Evolutionary conservation across 2,113 vertebrate genomes (phyloP), one percentile per base, ranked within the genome.

Genomic region (Sapajus apella): DNA sequence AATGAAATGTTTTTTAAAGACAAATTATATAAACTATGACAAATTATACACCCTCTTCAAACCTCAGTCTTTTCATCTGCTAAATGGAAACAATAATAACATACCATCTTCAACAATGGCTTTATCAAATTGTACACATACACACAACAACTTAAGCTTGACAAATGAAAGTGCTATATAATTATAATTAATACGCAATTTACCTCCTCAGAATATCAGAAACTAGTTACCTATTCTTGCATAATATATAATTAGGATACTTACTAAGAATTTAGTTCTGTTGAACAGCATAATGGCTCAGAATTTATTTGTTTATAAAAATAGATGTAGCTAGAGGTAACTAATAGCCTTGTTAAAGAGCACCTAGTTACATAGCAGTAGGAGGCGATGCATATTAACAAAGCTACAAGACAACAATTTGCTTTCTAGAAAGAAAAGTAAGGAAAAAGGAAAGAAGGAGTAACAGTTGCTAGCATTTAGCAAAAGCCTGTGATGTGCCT

Each of bases 261-360:
- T 94, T 92, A 96, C n/a, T 95, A 96, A 97, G 68, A 92, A 96
- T 95, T 96, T 96, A 96, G 55, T 87, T 96, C 68, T 72, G 52
- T 84, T 95, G 93, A 64, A 37, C 17, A 70, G 18, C 68, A 92
- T 93, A 93, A 96, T 96, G 82, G 85, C 40, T 61, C 56, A 50
- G 94, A 96, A 96, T 96, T 96, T 21, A 89, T 90, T 79, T 95
- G 61, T 89, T 97, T 90, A 90, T 94, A 89, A 87, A 97, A 95
- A 90, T n/a, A 80, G 89, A 88, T 96, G 81, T 94, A 90, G 40
- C 21, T 95, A 96, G 85, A 96, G 84, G 95, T 92, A 95, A 96
- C 14, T 58, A 92, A 91, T 61, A 87, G 66, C 17, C 61, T 55
- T 79, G 14, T 90, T 97, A 27, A 86, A 94, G 87, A 85, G 52